Evolutionary conservation across 1,140 invertebrate genomes (phyloP).

Genomic region (Microplitis demolitor): DNA sequence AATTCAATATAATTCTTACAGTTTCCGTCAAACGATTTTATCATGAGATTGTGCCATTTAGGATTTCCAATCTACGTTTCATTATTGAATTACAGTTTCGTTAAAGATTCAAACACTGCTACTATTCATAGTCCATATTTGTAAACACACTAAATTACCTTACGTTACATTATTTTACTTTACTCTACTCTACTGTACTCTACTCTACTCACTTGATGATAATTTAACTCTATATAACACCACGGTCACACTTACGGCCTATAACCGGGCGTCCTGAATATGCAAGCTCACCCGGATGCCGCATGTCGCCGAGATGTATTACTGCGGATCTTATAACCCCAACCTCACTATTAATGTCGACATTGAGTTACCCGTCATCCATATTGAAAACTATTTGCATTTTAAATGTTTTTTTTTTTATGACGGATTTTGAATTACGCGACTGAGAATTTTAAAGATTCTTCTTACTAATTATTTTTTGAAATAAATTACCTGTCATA

Average conservation of each 20-base stretch:
- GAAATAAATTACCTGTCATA: too few relatives aligned
- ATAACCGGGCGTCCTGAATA: constrained; percentile 52
- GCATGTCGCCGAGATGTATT: constrained; percentile 58
- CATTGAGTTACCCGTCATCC: constrained; percentile 43
- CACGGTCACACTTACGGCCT: constrained; percentile 1
- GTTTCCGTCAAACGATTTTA: not conserved
- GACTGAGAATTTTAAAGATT: constrained; percentile 8
- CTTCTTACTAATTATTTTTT: not conserved
- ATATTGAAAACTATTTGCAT: constrained; percentile 54
- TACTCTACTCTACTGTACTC: too few relatives aligned
- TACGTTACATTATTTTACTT: too few relatives aligned
- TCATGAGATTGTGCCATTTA: not conserved
- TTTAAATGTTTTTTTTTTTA: constrained; percentile 38
- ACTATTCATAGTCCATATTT: too few relatives aligned
- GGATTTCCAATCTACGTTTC: not conserved
- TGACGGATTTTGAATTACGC: not conserved
- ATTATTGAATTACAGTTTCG: too few relatives aligned
- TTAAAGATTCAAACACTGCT: too few relatives aligned
- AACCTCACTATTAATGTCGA: not conserved
- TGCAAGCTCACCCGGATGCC: constrained; percentile 57
- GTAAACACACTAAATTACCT: too few relatives aligned
- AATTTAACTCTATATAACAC: not conserved
- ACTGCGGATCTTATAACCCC: constrained; percentile 50
- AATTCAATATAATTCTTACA: constrained; percentile 19
- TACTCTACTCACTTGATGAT: not conserved